These are phyloP conservation scores for Brevimyrus niger DNA, from an alignment of 2,113 vertebrate genomes.

Conservation along the genomic window DNA sequence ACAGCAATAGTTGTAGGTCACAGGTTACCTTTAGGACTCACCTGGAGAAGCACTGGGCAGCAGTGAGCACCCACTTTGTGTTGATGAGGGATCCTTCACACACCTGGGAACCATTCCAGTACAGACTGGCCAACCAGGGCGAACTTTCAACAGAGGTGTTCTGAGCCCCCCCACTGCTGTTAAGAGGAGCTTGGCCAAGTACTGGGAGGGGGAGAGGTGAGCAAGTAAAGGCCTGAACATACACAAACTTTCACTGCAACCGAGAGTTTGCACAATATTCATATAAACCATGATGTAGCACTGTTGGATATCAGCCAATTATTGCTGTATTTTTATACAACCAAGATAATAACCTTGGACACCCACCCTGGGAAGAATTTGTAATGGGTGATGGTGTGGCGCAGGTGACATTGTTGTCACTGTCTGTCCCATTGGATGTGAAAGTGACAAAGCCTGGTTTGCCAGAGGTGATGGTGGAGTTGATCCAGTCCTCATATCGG, in stretches of 20 bases:
- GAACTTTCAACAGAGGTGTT: too few species aligned
- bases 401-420: constrained; percentile 26
- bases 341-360: too few species aligned
- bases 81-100: constrained; percentile 45
- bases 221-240: background rate
- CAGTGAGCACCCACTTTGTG: constrained; percentile 42
- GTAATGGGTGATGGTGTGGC: fast-evolving
- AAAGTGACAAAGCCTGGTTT: constrained; percentile 36
- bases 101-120: too few species aligned
- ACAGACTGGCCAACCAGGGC: too few species aligned
- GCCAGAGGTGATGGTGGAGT: background rate
- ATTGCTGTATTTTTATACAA: too few species aligned
- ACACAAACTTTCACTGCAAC: constrained; percentile 25
- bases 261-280: background rate
- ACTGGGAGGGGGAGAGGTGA: background rate
- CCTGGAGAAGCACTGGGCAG: too few species aligned
- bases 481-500: constrained; percentile 66
- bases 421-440: constrained; percentile 39
- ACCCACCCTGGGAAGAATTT: too few species aligned
- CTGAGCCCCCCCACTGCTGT: too few species aligned
- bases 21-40: background rate
- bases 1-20: background rate
- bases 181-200: constrained; percentile 41
- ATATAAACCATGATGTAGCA: too few species aligned
- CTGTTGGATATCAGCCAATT: too few species aligned